Evolutionary conservation across 2,797 vertebrate genomes (phyloP), one percentile per base, ranked within the genome.

Genomic region (Spinus olivaceus): DNA sequence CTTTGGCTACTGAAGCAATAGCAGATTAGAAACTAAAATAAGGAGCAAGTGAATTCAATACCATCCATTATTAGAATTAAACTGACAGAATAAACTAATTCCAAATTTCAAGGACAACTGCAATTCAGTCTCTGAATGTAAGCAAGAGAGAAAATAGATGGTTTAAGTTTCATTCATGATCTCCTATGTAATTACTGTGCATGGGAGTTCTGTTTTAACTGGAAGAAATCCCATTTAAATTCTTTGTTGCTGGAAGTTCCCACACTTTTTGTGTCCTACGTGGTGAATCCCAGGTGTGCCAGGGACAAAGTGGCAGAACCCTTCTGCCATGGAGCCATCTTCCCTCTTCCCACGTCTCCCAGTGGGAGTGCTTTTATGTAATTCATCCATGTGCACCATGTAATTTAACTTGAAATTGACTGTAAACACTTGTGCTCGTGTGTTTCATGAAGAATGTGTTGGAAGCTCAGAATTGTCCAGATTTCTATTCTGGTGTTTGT

Each of bases 181-280:
- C 14, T 60, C 64, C n/a, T 54, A 12, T 9, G 0, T 44, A 61
- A 46, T 64, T 71, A 14, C 27, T 65, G 3, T 37, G 42, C 39
- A 32, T 1, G 21, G 14, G 25, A 80, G 5, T 8, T 60, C 5
- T 59, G 39, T 8, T 42, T 18, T 12, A n/a, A 65, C 41, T 24
- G 18, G 25, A 47, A 57, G 46, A 71, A 85, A 78, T 71, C 12
- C 27, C 18, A 3, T 53, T 87, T 37, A 51, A 39, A 11, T 14
- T 63, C 15, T 46, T 81, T 47, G 15, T 19, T 51, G 24, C 18
- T 21, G 20, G 0, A 21, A 76, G 16, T 71, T 41, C 2, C 8
- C 14, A 6, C 19, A 46, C 1, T 14, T 18, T 47, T 28, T 53
- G 39, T 2, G 5, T 33, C 4, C 20, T 6, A 3, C 1, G 22